Conservation (phyloP, 30 jellyfish, hydroid and myxozoan genomes). For the Aurelia sp. region DNA sequence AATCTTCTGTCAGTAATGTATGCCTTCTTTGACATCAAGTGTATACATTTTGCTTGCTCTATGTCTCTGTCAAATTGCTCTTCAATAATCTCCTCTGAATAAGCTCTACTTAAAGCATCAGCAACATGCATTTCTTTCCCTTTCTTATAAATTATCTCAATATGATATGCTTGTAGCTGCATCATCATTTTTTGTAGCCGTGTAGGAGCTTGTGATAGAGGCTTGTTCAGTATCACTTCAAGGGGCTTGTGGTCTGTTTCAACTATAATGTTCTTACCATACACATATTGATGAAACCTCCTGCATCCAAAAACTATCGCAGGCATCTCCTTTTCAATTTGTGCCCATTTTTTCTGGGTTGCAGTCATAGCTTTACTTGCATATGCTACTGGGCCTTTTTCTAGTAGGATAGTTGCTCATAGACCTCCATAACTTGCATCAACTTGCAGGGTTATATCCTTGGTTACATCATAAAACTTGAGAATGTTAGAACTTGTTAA, state of each 20-base stretch:
- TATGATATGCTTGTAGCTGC: conserved; percentile 31
- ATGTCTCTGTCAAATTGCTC: too few species aligned
- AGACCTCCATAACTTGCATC: conserved; percentile 44
- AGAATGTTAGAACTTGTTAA: conserved; percentile 1
- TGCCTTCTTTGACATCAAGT: too few species aligned
- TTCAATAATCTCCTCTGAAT: conserved; percentile 24
- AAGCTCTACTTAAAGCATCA: conserved; percentile 40
- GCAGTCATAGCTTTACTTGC: background rate
- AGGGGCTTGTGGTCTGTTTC: conserved; percentile 42
- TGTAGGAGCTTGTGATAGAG: conserved; percentile 33
- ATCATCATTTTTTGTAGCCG: conserved; percentile 41
- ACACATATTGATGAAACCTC: conserved; percentile 21
- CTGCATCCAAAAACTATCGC: conserved; percentile 41
- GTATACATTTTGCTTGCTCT: too few species aligned
- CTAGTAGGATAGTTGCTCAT: conserved; percentile 37
- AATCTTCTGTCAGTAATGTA: too few species aligned
- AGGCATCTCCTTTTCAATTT: conserved; percentile 29
- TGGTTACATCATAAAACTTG: background rate
- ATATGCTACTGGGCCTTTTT: conserved; percentile 28
- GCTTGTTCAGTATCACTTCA: conserved; percentile 34
- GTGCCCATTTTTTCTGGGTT: conserved; percentile 28
- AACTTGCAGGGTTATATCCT: conserved; percentile 11
- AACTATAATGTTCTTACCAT: conserved; percentile 23
- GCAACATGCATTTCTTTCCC: conserved; percentile 26
- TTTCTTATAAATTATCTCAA: conserved; percentile 5